Conservation (phyloP, 2,797 vertebrate species). For the Anguilla pacifica region DNA sequence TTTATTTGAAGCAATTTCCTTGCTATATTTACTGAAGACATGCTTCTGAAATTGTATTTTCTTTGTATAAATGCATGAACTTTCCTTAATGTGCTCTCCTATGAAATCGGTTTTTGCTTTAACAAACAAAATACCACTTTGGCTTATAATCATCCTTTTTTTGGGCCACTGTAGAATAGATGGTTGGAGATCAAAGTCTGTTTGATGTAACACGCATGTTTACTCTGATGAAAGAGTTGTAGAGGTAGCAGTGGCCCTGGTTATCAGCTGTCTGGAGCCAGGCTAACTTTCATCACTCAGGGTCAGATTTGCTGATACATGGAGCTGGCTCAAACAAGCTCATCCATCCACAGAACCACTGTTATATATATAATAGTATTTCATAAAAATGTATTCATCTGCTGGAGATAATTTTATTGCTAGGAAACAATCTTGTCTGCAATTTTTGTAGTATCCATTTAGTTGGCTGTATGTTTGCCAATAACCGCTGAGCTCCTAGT, state of each 20-base stretch:
- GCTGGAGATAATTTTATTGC: background rate
- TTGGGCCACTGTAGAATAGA: slow-evolving; percentile 28
- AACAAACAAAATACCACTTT: background rate
- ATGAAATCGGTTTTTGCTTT: background rate
- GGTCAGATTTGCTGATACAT: slow-evolving; percentile 41
- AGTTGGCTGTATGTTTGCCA: background rate
- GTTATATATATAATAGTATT: too few species aligned
- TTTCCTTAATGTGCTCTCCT: background rate
- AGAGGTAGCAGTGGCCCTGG: slow-evolving; percentile 50
- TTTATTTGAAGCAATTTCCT: background rate
- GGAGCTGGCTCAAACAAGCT: slow-evolving; percentile 33
- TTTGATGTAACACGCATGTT: slow-evolving; percentile 70
- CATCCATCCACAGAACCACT: background rate
- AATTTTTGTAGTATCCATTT: background rate
- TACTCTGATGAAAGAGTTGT: slow-evolving; percentile 74
- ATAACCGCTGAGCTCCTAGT: background rate
- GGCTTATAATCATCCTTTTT: background rate
- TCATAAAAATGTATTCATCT: background rate
- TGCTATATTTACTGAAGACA: background rate
- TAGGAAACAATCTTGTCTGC: background rate
- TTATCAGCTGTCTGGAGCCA: slow-evolving; percentile 62
- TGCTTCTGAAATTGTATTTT: too few species aligned
- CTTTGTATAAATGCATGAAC: background rate
- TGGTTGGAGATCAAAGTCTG: slow-evolving; percentile 76
- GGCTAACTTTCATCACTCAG: slow-evolving; percentile 29